Percentiles rank a stretch among this genome's conserved stretches.
These are phyloP conservation scores for Tethya wilhelma DNA, from an alignment of 37 sponge, comb jelly and placozoan genomes.

Conservation along the genomic window DNA sequence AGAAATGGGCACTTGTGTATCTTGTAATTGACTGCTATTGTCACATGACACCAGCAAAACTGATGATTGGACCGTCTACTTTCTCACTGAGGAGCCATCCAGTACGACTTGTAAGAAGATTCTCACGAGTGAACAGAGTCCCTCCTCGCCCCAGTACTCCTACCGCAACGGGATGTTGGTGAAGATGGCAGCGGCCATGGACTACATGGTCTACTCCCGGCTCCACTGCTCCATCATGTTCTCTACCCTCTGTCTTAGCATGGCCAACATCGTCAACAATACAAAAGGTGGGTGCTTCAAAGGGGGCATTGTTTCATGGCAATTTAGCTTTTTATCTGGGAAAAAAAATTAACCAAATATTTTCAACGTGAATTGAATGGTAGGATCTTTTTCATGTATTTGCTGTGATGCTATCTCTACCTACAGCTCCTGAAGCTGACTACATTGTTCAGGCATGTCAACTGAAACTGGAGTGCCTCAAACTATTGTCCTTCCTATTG, in stretches of 20 bases:
- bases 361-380: not conserved
- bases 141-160: not conserved
- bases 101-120: slow-evolving; percentile 24
- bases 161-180: slow-evolving; percentile 39
- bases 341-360: not conserved
- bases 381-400: not conserved
- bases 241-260: slow-evolving; percentile 47
- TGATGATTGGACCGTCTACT: slow-evolving; percentile 70
- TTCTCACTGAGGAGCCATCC: slow-evolving; percentile 46
- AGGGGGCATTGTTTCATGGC: not conserved
- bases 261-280: slow-evolving; percentile 45
- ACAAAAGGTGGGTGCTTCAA: slow-evolving; percentile 20
- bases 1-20: not conserved
- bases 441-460: slow-evolving; percentile 15
- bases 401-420: not conserved
- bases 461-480: slow-evolving; percentile 48
- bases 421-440: slow-evolving; percentile 6
- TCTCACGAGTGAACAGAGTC: slow-evolving; percentile 29
- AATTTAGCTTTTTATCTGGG: not conserved
- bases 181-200: slow-evolving; percentile 1
- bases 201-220: slow-evolving; percentile 38
- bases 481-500: slow-evolving; percentile 47
- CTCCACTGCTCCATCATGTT: slow-evolving; percentile 67
- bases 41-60: slow-evolving; percentile 4
- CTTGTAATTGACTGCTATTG: not conserved